Evolutionary conservation across 92 coral and sea anemone genomes (phyloP).

Genomic region (Epizoanthus ramosus): DNA sequence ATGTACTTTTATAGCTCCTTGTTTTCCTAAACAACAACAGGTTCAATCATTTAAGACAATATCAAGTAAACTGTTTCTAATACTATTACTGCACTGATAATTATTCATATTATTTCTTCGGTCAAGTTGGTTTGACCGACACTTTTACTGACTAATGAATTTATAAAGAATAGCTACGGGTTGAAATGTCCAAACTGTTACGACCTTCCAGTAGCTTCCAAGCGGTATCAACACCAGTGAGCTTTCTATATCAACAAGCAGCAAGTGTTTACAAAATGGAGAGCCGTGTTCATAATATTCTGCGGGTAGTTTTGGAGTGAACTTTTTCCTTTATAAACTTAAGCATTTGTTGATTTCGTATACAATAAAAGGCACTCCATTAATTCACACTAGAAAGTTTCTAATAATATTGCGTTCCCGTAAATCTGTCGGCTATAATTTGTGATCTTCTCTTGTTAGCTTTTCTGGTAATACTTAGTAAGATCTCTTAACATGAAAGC

Average conservation of each 20-base stretch:
- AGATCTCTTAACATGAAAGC: too few species aligned
- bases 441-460: too few species aligned
- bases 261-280: not conserved
- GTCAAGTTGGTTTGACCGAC: conserved; percentile 1
- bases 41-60: not conserved
- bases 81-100: not conserved
- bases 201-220: too few species aligned
- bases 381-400: not conserved
- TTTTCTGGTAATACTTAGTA: too few species aligned
- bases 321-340: not conserved
- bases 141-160: not conserved
- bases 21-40: conserved; percentile 30
- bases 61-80: not conserved
- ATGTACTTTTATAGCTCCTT: not conserved
- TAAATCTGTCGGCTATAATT: not conserved
- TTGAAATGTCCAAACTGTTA: too few species aligned
- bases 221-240: too few species aligned
- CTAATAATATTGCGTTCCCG: not conserved
- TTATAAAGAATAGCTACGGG: too few species aligned
- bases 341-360: not conserved
- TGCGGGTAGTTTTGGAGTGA: not conserved
- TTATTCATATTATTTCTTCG: not conserved
- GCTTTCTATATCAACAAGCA: not conserved
- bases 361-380: not conserved
- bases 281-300: too few species aligned